Base-by-base conservation (phyloP, 2,113 vertebrate genomes). In the Oreochromis tanganicae region DNA sequence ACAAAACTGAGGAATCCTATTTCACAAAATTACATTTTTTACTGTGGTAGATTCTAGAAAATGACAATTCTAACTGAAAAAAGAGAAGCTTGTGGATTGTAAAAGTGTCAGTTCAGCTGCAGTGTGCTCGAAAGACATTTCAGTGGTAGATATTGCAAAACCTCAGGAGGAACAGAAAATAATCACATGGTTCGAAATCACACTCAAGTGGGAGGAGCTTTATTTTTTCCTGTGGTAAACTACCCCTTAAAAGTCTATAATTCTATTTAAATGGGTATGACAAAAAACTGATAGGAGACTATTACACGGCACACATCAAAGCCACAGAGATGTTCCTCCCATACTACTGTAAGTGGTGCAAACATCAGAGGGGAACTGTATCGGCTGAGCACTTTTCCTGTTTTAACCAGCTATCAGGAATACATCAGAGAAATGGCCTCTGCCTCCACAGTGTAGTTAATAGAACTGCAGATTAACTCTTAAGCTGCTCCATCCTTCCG, bases 401-500 rank as follows among this genome's bases (percentile, higher is more conserved):
- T 87, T 87, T 43, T 41, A 84, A 68, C 24, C 75, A 55, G 85
- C 87, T 24, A 80, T 48, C 66, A 38, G 57, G n/a, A 88, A 71
- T 38, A 46, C 61, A 80, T 14, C 21, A 88, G 89, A 86, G 87
- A 87, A 79, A 88, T 11, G 68, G 54, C 71, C 46, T 88, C 59
- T 63, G 24, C 57, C 38, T 71, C 82, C 66, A 73, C 82, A 89
- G 59, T 80, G 85, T 89, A 88, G 85, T 89, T 90, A 91, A 84
- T 55, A 71, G 86, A 81, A 78, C n/a, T 13, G 54, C 82, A 94
- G 88, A 94, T 94, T 94, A 95, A 95, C 90, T 90, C 86, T 90
- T 95, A 96, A 93, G 88, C 91, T 93, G 90, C 89, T 91, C 84
- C 82, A 73, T 85, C 81, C 84, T 83, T 91, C 90, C 78, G 29